Evolutionary conservation across 2,888 invertebrate species (phyloP).

Genomic region (Diarsia rubi): DNA sequence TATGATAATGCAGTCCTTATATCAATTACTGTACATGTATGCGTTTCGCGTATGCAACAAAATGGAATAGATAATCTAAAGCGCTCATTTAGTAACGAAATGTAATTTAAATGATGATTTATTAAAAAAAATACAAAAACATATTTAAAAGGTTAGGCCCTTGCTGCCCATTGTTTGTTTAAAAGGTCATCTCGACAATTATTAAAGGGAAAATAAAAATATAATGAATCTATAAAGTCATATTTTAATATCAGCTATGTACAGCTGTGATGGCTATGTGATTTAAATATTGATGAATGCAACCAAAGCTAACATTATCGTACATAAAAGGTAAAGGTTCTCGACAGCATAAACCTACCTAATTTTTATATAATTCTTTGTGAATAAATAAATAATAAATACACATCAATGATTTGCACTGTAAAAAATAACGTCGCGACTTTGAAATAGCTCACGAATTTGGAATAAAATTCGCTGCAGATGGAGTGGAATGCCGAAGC

Average conservation of each 20-base stretch:
- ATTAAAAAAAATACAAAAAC: constrained; percentile 1
- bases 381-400: constrained; percentile 50
- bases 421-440: constrained; percentile 63
- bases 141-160: constrained; percentile 23
- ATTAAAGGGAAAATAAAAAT: background rate
- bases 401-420: constrained; percentile 41
- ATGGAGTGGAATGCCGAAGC: constrained; percentile 72
- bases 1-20: constrained; percentile 32
- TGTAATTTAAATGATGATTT: constrained; percentile 1
- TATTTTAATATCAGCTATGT: background rate
- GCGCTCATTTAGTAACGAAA: constrained; percentile 3
- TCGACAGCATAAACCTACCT: constrained; percentile 3
- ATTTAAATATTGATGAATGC: constrained; percentile 3
- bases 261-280: background rate
- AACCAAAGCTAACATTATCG: constrained; percentile 12
- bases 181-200: constrained; percentile 21
- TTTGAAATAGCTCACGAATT: constrained; percentile 75
- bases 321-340: constrained; percentile 16
- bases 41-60: background rate
- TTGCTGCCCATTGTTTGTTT: constrained; percentile 10
- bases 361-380: constrained; percentile 23
- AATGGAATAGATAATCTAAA: constrained; percentile 16
- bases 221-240: background rate
- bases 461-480: constrained; percentile 72
- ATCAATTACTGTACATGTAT: constrained; percentile 24